Base-by-base conservation (phyloP, 2,797 vertebrate genomes). In the Spondyliosoma cantharus region DNA sequence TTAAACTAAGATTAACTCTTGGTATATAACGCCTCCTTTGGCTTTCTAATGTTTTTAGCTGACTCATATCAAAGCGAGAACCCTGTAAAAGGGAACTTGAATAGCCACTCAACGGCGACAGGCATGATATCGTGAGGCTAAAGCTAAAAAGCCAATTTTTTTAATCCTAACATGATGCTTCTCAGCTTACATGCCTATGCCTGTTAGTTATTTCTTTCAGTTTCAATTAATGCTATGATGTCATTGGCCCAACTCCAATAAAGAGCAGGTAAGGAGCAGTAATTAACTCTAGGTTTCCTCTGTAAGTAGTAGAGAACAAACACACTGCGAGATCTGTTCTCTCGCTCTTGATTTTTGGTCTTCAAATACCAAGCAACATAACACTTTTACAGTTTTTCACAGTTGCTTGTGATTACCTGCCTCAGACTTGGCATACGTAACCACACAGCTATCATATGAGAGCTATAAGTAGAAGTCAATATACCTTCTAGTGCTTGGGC, bases 331-430 rank as follows among this genome's bases (percentile, higher is more conserved):
- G 61, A 20, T 37, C 19, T 4, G 52, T 37, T 50, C 53, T 15
- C 14, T 25, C 25, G 7, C 29, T 20, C 4, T 20, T 77, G 20
- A 37, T 0, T 37, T 37, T 37, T 37, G 32, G 32, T 37, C 32
- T 37, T 37, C 32, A 37, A 37, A 37, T 25, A 29, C n/a, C 29
- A 1, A 63, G 43, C 49, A 22, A 43, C 24, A 8, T 50, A 72
- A 13, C 52, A 48, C 13, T 22, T 53, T 65, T 48, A 43, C 15
- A 61, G n/a, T n/a, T 45, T 29, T 58, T 42, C 24, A 29, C 66
- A 56, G 63, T 15, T 78, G 70, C 16, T 65, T 15, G 13, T 32
- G 27, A 63, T 76, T 60, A 79, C 71, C 82, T 80, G 68, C 22
- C 57, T 52, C 32, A 63, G 29, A 7, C 2, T 42, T 59, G 20